A percentile compares a stretch with the other conserved stretches of the same genome.
These are phyloP conservation scores for Psylliodes chrysocephalus DNA, from an alignment of 2,888 invertebrate genomes.

Conservation along the genomic window DNA sequence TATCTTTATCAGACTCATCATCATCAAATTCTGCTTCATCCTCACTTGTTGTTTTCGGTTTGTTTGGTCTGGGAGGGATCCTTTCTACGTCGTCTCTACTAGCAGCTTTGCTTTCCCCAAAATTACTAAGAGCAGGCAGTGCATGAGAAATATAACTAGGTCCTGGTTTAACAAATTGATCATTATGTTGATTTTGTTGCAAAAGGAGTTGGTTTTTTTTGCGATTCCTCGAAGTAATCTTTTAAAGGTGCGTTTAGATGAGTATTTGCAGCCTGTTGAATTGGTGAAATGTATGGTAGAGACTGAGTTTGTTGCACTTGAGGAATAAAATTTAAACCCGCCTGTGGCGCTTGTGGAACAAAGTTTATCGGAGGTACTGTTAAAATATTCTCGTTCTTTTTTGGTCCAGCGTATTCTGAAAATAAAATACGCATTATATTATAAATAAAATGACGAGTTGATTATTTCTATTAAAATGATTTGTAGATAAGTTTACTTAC, in stretches of 20 bases:
- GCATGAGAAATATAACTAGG: conserved; percentile 58
- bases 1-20: conserved; percentile 35
- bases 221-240: conserved; percentile 61
- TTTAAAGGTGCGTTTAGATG: conserved; percentile 37
- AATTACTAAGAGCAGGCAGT: conserved; percentile 45
- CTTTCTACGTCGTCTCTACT: conserved; percentile 48
- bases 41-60: conserved; percentile 15
- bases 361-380: conserved; percentile 47
- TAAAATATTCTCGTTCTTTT: conserved; percentile 46
- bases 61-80: conserved; percentile 46
- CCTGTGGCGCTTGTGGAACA: conserved; percentile 36
- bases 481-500: conserved; percentile 34
- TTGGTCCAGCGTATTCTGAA: conserved; percentile 42
- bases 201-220: conserved; percentile 48
- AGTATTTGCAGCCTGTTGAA: conserved; percentile 17
- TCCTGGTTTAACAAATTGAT: conserved; percentile 51
- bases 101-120: conserved; percentile 43
- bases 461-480: background rate
- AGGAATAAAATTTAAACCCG: conserved; percentile 47
- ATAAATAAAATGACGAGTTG: no score
- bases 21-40: conserved; percentile 37
- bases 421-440: conserved; percentile 14
- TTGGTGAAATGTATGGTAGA: conserved; percentile 23
- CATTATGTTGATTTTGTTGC: conserved; percentile 39
- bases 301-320: conserved; percentile 28